Evolutionary conservation across 2,113 vertebrate genomes (phyloP).

Genomic region (Pseudorectes ferrugineus): DNA sequence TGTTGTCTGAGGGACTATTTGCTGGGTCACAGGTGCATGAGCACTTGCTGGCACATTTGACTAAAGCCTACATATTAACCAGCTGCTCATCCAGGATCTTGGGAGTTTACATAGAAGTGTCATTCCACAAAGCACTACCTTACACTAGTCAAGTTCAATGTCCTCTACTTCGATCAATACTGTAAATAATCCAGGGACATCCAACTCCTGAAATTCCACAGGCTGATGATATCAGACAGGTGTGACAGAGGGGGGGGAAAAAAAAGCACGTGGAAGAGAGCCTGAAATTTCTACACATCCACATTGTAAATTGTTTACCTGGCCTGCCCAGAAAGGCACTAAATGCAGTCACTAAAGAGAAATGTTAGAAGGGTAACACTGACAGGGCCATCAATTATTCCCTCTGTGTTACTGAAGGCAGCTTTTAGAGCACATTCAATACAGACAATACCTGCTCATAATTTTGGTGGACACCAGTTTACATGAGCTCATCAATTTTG

Average conservation of each 20-base stretch:
- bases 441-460: background rate
- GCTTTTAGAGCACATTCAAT: background rate
- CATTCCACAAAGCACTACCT: background rate
- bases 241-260: too few species aligned
- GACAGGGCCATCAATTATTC: background rate
- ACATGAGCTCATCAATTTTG: background rate
- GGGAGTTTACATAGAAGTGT: background rate
- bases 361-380: background rate
- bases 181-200: background rate
- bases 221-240: background rate
- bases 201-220: background rate
- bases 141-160: background rate
- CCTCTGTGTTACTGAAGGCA: background rate
- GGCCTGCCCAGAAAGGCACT: background rate
- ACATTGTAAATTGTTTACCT: background rate
- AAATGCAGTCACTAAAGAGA: background rate
- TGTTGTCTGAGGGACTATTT: background rate
- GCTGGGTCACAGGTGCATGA: background rate
- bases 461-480: background rate
- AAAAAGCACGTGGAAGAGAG: background rate
- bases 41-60: background rate
- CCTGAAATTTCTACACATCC: background rate
- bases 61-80: slow-evolving; percentile 20
- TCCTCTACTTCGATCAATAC: background rate
- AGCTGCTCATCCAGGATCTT: background rate